Conservation (phyloP, 2,113 vertebrate genomes). For the Phocoena sinus region DNA sequence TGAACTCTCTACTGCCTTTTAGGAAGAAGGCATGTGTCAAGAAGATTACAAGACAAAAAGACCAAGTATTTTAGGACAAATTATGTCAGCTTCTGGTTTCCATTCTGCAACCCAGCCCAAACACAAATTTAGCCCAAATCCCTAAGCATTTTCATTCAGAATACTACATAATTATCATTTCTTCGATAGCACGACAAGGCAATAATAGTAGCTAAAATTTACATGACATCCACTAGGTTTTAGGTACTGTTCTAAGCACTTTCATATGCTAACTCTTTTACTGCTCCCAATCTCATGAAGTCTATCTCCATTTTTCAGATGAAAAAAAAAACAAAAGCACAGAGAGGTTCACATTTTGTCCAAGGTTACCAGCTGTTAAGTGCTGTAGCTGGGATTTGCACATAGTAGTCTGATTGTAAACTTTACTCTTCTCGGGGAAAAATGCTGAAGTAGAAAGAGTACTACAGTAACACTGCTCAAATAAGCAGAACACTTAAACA, state of each 20-base stretch:
- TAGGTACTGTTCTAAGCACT: neutral
- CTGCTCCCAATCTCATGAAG: constrained; percentile 2
- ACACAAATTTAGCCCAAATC: neutral
- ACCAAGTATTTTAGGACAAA: neutral
- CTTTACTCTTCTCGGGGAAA: constrained; percentile 19
- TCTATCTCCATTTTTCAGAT: neutral
- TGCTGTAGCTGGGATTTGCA: neutral
- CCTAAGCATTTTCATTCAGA: neutral
- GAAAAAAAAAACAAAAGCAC: constrained; percentile 23
- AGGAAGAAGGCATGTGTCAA: neutral
- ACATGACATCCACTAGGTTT: neutral
- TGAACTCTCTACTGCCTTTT: neutral
- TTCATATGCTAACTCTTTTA: neutral
- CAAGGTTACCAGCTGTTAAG: neutral
- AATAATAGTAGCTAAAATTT: neutral
- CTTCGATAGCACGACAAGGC: neutral
- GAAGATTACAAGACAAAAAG: constrained; percentile 1
- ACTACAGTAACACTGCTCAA: neutral
- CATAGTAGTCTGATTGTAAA: constrained; percentile 11
- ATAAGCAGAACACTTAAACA: neutral
- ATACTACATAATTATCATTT: neutral
- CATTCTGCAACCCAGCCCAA: neutral
- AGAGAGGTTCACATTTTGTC: neutral
- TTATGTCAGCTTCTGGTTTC: neutral
- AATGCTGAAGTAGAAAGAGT: neutral